Conservation (phyloP, 2,113 vertebrate genomes). For the Papio anubis region DNA sequence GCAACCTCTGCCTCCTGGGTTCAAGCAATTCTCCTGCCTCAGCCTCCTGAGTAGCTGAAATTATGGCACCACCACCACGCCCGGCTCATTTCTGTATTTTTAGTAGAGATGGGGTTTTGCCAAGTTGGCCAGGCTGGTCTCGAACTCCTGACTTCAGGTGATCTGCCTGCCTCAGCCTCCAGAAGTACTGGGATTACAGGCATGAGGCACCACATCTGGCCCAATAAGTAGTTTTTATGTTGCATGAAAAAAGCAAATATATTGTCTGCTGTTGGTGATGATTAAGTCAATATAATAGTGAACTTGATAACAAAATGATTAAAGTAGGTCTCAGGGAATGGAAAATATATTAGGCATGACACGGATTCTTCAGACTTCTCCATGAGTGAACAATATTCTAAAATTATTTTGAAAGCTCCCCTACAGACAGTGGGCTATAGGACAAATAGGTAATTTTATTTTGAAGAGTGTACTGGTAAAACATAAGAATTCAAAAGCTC, state of each 20-base stretch:
- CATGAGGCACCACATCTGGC: too few relatives aligned
- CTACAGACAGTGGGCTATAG: not conserved
- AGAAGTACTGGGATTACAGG: too few relatives aligned
- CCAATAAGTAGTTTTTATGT: not conserved
- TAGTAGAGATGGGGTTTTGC: too few relatives aligned
- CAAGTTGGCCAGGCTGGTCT: too few relatives aligned
- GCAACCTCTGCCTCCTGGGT: too few relatives aligned
- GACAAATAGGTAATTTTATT: conserved; percentile 26
- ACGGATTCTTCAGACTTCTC: not conserved
- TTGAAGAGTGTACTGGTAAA: conserved; percentile 3
- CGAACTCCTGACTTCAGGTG: too few relatives aligned
- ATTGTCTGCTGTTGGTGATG: not conserved
- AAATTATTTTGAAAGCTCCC: conserved; percentile 31
- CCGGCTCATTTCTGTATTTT: too few relatives aligned
- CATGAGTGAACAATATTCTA: not conserved
- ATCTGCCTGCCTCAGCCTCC: too few relatives aligned
- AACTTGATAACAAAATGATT: conserved; percentile 16
- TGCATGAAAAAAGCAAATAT: conserved; percentile 16
- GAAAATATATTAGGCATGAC: not conserved
- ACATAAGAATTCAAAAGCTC: not conserved
- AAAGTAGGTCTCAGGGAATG: not conserved
- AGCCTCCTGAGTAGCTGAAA: too few relatives aligned
- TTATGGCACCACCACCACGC: too few relatives aligned
- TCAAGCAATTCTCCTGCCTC: too few relatives aligned
- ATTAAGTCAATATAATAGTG: not conserved